These are phyloP conservation scores for Cheirogaleus medius DNA, from an alignment of 2,113 vertebrate species.

Conservation along the genomic window DNA sequence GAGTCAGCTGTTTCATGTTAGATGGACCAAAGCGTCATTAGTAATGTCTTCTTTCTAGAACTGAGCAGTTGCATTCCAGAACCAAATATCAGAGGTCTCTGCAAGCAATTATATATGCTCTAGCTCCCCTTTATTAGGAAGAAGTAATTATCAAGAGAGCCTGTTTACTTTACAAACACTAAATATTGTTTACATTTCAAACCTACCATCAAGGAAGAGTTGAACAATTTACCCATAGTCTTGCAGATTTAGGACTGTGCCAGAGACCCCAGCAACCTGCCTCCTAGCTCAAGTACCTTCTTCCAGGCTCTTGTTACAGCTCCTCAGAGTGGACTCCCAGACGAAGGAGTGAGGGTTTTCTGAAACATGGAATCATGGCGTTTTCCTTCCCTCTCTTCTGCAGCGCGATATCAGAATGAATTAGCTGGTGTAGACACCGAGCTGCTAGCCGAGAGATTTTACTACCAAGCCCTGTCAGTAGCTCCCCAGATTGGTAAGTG, in stretches of 20 bases:
- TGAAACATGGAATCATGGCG: background rate
- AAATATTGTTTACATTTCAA: background rate
- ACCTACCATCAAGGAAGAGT: background rate
- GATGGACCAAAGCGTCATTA: background rate
- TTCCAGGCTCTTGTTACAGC: background rate
- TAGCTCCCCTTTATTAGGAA: background rate
- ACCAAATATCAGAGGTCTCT: background rate
- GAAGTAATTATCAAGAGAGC: background rate
- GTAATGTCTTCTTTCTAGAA: background rate
- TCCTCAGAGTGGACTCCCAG: background rate
- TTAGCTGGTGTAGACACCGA: constrained; percentile 96
- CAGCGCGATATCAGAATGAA: constrained; percentile 98
- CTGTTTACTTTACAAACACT: background rate
- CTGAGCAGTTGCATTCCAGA: background rate
- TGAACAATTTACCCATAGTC: background rate
- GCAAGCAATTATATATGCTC: background rate
- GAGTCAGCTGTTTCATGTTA: background rate
- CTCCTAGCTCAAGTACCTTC: background rate
- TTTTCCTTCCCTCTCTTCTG: background rate
- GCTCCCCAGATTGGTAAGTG: constrained; percentile 95
- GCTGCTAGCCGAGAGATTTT: constrained; percentile 95
- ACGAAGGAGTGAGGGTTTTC: background rate
- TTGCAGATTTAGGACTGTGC: background rate
- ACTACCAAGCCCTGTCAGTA: constrained; percentile 96
- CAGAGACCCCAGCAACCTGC: background rate